Conservation (phyloP, 2,888 invertebrate genomes). For the Zygothrica quintamaculata region DNA sequence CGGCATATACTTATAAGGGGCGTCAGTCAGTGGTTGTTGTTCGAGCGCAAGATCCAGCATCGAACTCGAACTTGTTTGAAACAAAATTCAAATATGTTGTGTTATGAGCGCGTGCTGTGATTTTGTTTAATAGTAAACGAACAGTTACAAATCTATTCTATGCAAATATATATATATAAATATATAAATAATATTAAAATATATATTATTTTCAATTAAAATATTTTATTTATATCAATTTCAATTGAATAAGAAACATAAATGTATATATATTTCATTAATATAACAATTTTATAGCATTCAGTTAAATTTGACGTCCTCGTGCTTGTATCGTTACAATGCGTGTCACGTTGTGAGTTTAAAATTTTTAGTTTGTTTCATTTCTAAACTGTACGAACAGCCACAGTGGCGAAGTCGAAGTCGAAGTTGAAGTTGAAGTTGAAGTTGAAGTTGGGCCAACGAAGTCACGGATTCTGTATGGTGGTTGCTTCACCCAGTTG, state of each 20-base stretch:
- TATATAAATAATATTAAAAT: background rate
- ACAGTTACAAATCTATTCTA: background rate
- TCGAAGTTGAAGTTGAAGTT: slow-evolving; percentile 25
- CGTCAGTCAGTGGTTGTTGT: slow-evolving; percentile 58
- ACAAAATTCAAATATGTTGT: slow-evolving; percentile 24
- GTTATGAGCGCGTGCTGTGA: slow-evolving; percentile 40
- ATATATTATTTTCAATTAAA: too few species aligned
- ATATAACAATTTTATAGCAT: too few species aligned
- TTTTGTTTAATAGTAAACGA: slow-evolving; percentile 4
- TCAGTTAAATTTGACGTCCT: too few species aligned
- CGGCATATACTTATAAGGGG: slow-evolving; percentile 39
- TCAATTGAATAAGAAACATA: too few species aligned
- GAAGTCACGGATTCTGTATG: slow-evolving; percentile 57
- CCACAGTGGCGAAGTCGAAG: slow-evolving; percentile 33
- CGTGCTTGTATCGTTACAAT: background rate
- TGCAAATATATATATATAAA: background rate
- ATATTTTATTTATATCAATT: too few species aligned
- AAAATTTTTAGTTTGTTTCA: slow-evolving; percentile 6
- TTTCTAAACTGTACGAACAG: slow-evolving; percentile 33
- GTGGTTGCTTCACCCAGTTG: slow-evolving; percentile 48
- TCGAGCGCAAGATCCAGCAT: slow-evolving; percentile 46
- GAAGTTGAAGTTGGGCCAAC: slow-evolving; percentile 48
- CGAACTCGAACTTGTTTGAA: slow-evolving; percentile 50
- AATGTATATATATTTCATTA: too few species aligned
- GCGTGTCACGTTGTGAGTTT: slow-evolving; percentile 13